Conservation (phyloP, 2,888 invertebrate genomes). For the Lithophane ornitopus region DNA sequence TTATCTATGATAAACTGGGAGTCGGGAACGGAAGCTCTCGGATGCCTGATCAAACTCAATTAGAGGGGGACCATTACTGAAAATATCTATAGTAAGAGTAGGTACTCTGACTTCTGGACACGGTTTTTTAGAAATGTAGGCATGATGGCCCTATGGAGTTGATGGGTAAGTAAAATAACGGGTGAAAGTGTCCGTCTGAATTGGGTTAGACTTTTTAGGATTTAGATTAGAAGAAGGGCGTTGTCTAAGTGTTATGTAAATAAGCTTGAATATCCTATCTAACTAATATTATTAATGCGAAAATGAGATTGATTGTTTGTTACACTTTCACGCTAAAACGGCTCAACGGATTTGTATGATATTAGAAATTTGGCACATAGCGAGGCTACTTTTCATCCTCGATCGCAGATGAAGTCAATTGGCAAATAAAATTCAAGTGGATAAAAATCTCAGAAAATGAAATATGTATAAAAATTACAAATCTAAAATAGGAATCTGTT, state of each 20-base stretch:
- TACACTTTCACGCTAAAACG: too few relatives aligned
- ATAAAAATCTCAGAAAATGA: too few relatives aligned
- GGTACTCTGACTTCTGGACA: not conserved
- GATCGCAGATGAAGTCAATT: too few relatives aligned
- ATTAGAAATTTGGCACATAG: too few relatives aligned
- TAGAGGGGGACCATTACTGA: slow-evolving; percentile 55
- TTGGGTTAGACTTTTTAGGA: not conserved
- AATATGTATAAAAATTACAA: not conserved
- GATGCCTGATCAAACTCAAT: slow-evolving; percentile 63
- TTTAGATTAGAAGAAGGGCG: too few relatives aligned
- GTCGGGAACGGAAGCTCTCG: slow-evolving; percentile 31
- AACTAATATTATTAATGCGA: too few relatives aligned
- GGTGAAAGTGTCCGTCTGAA: not conserved
- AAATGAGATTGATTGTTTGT: too few relatives aligned
- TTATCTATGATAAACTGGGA: slow-evolving; percentile 20
- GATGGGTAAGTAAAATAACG: not conserved
- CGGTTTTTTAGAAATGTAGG: slow-evolving; percentile 7
- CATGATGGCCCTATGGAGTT: not conserved
- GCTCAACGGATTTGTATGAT: too few relatives aligned
- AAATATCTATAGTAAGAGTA: slow-evolving; percentile 28
- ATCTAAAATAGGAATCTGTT: slow-evolving; percentile 3
- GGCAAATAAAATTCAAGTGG: too few relatives aligned
- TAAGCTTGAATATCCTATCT: too few relatives aligned
- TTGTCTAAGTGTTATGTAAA: too few relatives aligned
- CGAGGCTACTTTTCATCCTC: too few relatives aligned